Evolutionary conservation across 2,113 vertebrate genomes (phyloP), one percentile per base, ranked within the genome.

Genomic region (Anser cygnoides): DNA sequence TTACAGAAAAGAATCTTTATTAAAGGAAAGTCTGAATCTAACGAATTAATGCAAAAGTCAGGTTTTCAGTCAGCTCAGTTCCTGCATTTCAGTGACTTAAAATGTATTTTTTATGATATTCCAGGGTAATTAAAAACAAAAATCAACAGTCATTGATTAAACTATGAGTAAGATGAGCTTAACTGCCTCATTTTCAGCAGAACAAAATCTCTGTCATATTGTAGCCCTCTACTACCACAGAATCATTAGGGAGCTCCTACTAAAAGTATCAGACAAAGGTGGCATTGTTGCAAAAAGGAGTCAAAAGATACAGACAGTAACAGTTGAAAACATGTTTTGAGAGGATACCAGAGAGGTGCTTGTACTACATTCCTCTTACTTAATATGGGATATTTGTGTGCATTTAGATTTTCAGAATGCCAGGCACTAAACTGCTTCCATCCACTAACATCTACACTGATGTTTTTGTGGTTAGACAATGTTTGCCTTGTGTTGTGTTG

Each of bases 11-110:
- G 22, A 66, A 41, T 50, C 76, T 93, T 89, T 86, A 89, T 73
- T 87, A 90, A 87, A 90, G n/a, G 29, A 80, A 95, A 94, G 58
- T 17, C 29, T 94, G 76, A 92, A 91, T 13, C 76, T 84, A 72
- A 16, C 59, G 44, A 87, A 91, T 58, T 82, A 88, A 84, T 89
- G 44, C 17, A 37, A 44, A 90, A 82, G 12, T 77, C 75, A 84
- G 25, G 9, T 66, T 68, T 58, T 50, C 83, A 86, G 58, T 35
- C 79, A 92, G 52, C 35, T 58, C 78, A 29, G 13, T 44, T 86
- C 44, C 41, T 92, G 16, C 11, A 46, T 93, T 78, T 80, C 50
- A 85, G n/a, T 92, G 46, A 43, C 75, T 84, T 82, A 87, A 87
- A 94, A 92, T 65, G 35, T 72, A 63, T 65, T 85, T 87, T 89